A percentile compares a stretch with the other conserved stretches of the same genome.
phyloP scores from a whole-genome alignment of 2,797 vertebrate species.

The Amphiprion clarkii region DNA sequence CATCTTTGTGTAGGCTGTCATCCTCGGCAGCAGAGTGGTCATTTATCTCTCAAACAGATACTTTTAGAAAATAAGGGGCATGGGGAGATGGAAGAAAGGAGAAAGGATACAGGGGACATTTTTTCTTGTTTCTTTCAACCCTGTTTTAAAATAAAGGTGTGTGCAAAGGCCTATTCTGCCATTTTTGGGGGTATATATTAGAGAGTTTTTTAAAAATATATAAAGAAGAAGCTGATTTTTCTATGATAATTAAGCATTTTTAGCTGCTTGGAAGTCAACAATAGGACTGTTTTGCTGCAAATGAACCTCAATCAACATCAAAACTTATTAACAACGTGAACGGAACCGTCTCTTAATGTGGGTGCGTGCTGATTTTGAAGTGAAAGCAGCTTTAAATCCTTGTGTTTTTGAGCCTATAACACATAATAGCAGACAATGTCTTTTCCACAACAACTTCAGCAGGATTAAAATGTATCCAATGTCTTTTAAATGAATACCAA shows the following conservation, averaged over 20 bases:
- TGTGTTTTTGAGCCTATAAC: conserved; percentile 4
- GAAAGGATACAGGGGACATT: conserved; percentile 68
- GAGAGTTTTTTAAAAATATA: conserved; percentile 24
- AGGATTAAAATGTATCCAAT: conserved; percentile 50
- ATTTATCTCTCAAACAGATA: conserved; percentile 90
- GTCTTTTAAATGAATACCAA: conserved; percentile 49
- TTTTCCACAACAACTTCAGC: conserved; percentile 39
- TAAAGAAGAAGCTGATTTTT: not conserved
- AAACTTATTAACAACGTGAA: not conserved
- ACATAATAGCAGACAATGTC: conserved; percentile 27
- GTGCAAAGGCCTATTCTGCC: conserved; percentile 32
- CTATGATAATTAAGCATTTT: conserved; percentile 19
- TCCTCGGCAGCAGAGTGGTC: conserved; percentile 84
- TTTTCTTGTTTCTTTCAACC: conserved; percentile 52
- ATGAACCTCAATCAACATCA: conserved; percentile 3
- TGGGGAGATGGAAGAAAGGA: conserved; percentile 68
- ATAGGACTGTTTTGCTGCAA: not conserved
- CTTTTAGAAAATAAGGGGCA: conserved; percentile 85
- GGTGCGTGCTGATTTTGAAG: conserved; percentile 14
- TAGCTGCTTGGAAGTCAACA: conserved; percentile 10
- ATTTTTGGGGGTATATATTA: conserved; percentile 28
- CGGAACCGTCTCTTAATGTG: not conserved
- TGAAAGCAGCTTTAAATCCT: conserved; percentile 12
- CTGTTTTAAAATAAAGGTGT: conserved; percentile 51
- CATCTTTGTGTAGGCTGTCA: conserved; percentile 92